Evolutionary conservation across 2,888 invertebrate species (phyloP).

Genomic region (Cactoblastis cactorum): DNA sequence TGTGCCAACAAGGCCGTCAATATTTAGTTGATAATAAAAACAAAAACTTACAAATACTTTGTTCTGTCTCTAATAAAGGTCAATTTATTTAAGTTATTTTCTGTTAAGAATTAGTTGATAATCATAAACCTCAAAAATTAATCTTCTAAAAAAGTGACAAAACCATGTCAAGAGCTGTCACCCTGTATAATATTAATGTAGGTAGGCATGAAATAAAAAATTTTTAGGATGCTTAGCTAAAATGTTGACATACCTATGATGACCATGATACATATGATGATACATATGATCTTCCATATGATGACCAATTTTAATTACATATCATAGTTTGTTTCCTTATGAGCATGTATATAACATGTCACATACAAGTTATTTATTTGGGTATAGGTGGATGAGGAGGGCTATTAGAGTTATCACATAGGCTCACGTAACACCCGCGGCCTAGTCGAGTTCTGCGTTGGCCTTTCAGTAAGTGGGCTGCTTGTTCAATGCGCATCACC

Average conservation of each 20-base stretch:
- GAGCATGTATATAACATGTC: neutral
- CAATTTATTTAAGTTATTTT: too few relatives aligned
- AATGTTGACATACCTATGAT: neutral
- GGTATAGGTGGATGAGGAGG: slow-evolving; percentile 30
- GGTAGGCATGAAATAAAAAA: neutral
- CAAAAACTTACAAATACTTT: too few relatives aligned
- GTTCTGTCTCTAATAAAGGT: too few relatives aligned
- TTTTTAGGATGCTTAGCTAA: neutral
- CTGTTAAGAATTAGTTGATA: neutral
- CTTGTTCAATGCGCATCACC: slow-evolving; percentile 68
- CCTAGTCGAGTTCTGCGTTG: slow-evolving; percentile 42
- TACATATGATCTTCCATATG: slow-evolving; percentile 3
- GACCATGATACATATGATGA: too few relatives aligned
- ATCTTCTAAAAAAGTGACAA: neutral
- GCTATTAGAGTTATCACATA: slow-evolving; percentile 35
- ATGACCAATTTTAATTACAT: neutral
- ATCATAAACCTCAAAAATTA: neutral
- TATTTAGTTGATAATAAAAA: too few relatives aligned
- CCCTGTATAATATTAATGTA: neutral
- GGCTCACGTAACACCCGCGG: slow-evolving; percentile 38
- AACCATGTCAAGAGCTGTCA: neutral
- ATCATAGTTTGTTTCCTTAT: slow-evolving; percentile 1
- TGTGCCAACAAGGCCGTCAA: too few relatives aligned
- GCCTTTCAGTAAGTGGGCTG: slow-evolving; percentile 60
- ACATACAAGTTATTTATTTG: slow-evolving; percentile 17